Evolutionary conservation across 1,140 invertebrate species (phyloP).

Genomic region (Aleiodes sp.): DNA sequence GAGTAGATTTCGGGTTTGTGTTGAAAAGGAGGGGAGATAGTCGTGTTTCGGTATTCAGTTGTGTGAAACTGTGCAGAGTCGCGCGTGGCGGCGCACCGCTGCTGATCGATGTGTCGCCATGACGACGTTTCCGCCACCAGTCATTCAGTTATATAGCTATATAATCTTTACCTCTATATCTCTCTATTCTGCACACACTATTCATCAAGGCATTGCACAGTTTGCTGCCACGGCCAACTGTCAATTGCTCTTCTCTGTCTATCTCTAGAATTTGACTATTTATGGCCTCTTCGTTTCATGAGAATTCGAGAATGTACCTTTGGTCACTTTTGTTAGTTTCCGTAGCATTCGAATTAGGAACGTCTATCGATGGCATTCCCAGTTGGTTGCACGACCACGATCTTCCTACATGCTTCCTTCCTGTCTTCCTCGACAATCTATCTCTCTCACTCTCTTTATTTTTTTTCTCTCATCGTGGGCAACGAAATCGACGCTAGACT

Average conservation of each 20-base stretch:
- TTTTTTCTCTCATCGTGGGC: neutral
- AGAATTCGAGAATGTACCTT: neutral
- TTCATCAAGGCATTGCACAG: constrained; percentile 26
- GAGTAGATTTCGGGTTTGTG: neutral
- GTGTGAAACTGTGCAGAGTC: constrained; percentile 33
- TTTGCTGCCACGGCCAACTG: constrained; percentile 8
- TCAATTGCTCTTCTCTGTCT: constrained; percentile 35
- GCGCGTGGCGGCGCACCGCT: constrained; percentile 48
- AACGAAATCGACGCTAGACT: neutral
- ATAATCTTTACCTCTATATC: constrained; percentile 48
- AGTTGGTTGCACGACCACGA: constrained; percentile 19
- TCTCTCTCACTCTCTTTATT: neutral
- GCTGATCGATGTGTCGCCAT: constrained; percentile 69
- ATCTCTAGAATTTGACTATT: constrained; percentile 24
- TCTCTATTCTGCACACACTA: constrained; percentile 55
- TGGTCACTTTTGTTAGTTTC: neutral
- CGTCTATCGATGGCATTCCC: constrained; percentile 2
- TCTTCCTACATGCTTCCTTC: constrained; percentile 38
- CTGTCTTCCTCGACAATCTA: constrained; percentile 18
- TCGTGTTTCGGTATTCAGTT: constrained; percentile 33
- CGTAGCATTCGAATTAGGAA: neutral
- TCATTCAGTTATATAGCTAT: constrained; percentile 60
- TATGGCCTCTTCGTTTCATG: neutral
- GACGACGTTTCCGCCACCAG: constrained; percentile 67
- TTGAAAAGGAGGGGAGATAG: neutral